phyloP scores from a whole-genome alignment of 1,140 invertebrate species.

The Cylas formicarius region DNA sequence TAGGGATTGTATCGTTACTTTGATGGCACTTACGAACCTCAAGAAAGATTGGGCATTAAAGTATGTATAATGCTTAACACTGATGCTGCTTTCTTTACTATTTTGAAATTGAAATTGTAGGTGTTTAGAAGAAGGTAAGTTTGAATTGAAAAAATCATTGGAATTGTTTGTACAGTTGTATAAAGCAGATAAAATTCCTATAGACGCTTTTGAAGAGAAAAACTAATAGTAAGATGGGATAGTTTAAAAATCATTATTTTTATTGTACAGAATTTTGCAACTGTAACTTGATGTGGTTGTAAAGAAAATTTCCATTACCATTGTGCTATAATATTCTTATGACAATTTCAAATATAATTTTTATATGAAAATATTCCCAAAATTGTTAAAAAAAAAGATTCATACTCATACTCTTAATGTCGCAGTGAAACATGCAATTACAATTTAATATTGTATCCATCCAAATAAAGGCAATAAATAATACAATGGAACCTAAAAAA shows the following conservation, averaged over 20 bases:
- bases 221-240: not conserved
- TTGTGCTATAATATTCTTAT: no score
- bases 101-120: conserved; percentile 47
- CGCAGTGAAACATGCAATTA: no score
- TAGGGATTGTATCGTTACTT: conserved; percentile 54
- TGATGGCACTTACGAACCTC: conserved; percentile 71
- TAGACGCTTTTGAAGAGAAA: conserved; percentile 66
- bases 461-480: no score
- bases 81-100: conserved; percentile 4
- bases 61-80: conserved; percentile 44
- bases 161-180: conserved; percentile 72
- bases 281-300: no score
- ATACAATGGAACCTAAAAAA: no score
- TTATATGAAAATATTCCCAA: no score
- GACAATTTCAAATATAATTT: no score
- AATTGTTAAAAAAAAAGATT: no score
- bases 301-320: no score
- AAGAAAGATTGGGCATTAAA: conserved; percentile 72
- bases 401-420: no score
- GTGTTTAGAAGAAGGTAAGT: conserved; percentile 79
- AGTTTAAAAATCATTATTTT: not conserved
- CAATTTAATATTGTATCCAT: no score
- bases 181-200: conserved; percentile 67
- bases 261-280: not conserved
- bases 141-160: conserved; percentile 69